These are phyloP conservation scores for Anthopleura xanthogrammica DNA, from an alignment of 92 coral and sea anemone species.

Conservation along the genomic window DNA sequence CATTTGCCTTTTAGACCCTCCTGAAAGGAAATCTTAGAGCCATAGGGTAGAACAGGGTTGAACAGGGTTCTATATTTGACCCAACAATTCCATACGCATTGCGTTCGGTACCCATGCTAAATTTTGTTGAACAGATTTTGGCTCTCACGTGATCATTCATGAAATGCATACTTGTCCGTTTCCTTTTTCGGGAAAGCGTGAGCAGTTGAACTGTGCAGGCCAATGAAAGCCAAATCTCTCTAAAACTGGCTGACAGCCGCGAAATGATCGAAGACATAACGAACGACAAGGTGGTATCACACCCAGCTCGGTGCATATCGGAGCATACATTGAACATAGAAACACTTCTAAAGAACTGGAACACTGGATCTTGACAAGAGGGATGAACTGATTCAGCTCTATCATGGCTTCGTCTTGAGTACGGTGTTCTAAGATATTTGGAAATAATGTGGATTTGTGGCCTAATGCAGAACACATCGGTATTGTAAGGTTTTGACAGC, in stretches of 20 bases:
- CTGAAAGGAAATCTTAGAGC: no score
- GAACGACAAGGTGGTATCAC: slow-evolving; percentile 5
- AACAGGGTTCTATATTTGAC: no score
- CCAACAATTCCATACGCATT: no score
- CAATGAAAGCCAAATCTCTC: slow-evolving; percentile 10
- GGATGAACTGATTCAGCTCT: slow-evolving; percentile 15
- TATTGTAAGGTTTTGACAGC: neutral
- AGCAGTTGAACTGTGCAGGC: slow-evolving; percentile 11
- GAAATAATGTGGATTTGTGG: neutral
- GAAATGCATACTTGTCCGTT: slow-evolving; percentile 2
- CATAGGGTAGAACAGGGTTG: no score
- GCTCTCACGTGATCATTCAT: neutral
- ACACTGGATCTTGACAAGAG: slow-evolving; percentile 11
- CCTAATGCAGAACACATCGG: slow-evolving; percentile 4
- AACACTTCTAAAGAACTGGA: neutral
- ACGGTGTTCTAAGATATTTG: slow-evolving; percentile 17
- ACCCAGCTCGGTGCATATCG: neutral
- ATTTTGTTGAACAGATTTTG: no score
- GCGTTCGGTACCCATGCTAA: no score
- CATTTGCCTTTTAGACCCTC: no score
- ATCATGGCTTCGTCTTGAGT: slow-evolving; percentile 10
- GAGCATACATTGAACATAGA: slow-evolving; percentile 13
- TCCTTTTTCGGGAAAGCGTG: slow-evolving; percentile 1
- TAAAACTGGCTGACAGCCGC: slow-evolving; percentile 4
- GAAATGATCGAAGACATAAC: neutral